A percentile compares a stretch with the other conserved stretches of the same genome.
phyloP scores from a whole-genome alignment of 2,113 vertebrate genomes.

The Dolichallabes microphthalmus region DNA sequence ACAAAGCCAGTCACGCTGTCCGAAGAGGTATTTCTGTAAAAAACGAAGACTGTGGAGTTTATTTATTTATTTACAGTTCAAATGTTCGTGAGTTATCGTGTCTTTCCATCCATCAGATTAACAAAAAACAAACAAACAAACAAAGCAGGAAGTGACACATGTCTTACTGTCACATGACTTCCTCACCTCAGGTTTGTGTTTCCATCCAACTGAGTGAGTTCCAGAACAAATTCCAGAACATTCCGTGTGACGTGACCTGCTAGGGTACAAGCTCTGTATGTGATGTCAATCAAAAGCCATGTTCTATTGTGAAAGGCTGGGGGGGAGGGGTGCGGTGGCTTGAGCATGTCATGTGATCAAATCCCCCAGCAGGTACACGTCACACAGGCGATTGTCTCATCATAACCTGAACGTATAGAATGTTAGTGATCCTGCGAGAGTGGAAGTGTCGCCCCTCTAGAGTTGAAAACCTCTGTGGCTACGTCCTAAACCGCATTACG shows the following conservation, averaged over 20 bases:
- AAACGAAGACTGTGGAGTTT: background rate
- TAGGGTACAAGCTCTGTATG: background rate
- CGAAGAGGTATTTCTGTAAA: background rate
- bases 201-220: background rate
- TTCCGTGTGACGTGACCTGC: background rate
- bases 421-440: background rate
- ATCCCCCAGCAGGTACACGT: background rate
- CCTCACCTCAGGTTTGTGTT: background rate
- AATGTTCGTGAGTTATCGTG: background rate
- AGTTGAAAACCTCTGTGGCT: background rate
- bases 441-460: background rate
- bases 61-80: background rate
- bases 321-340: too few relatives aligned
- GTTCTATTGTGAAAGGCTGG: background rate
- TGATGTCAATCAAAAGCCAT: background rate
- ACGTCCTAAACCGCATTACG: background rate
- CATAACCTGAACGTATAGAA: background rate
- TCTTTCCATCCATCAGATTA: background rate
- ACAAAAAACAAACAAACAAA: background rate
- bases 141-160: background rate
- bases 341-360: background rate
- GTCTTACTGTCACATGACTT: background rate
- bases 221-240: background rate
- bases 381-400: background rate
- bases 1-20: background rate